Evolutionary conservation across 2,888 invertebrate genomes (phyloP), one percentile per base, ranked within the genome.

Genomic region (Chloroclysta siterata): DNA sequence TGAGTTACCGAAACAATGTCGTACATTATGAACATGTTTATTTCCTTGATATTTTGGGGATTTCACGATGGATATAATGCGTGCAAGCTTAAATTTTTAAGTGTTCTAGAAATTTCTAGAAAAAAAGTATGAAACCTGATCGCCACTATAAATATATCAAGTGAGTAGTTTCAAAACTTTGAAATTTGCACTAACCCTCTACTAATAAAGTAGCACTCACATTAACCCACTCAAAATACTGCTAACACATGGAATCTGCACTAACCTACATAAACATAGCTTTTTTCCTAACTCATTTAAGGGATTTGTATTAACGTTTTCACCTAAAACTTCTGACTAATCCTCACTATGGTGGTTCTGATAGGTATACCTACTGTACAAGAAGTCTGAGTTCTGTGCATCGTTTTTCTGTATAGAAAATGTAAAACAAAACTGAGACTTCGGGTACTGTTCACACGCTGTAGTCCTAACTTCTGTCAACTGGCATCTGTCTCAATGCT

Each of bases 261-360:
- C 52, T 52, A 52, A 39, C 39, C 36, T 44, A 44, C 15, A 44
- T 44, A 44, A 44, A n/a, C 41, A 6, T 15, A 15, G 44, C 44
- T 44, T 33, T 22, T 22, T 22, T 22, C 22, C 22, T 22, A 22
- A 22, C 22, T 2, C 2, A 22, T 22, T 22, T 22, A 22, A n/a
- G n/a, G n/a, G n/a, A 3, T 22, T 22, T 22, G n/a, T n/a, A n/a
- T 22, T 22, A 3, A 39, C 36, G 11, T 39, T 44, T 44, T 15
- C 14, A 15, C 15, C 44, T 44, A 15, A 8, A 11, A 39, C 36
- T 36, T 36, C 44, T 17, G 8, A 44, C n/a, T 17, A 17, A 17
- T 39, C 33, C 33, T 8, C 33, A 22, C 8, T 33, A 33, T 39
- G 11, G 0, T 39, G 8, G 6, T 39, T 36, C 8, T 39, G 36